Evolutionary conservation across 2,113 vertebrate genomes (phyloP).

Genomic region (Cercopithecus mona): DNA sequence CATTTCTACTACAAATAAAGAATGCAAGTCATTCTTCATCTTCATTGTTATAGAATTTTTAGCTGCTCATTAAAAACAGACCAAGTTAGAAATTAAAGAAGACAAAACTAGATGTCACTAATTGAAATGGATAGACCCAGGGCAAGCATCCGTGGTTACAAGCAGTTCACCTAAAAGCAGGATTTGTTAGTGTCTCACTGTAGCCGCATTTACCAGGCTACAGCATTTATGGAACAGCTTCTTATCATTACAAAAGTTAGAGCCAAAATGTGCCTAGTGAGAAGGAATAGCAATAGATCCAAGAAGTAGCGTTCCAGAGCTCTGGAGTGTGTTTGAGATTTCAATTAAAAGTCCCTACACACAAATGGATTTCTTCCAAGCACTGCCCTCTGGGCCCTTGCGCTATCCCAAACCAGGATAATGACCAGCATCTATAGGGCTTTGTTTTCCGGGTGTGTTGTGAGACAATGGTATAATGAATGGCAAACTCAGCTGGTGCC

Average conservation of each 20-base stretch:
- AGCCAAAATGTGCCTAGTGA: background rate
- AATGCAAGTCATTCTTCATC: slow-evolving; percentile 16
- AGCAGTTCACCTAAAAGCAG: background rate
- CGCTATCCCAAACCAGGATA: slow-evolving; percentile 32
- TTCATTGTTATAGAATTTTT: background rate
- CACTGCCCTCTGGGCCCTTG: background rate
- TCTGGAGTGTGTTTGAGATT: slow-evolving; percentile 45
- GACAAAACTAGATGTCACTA: background rate
- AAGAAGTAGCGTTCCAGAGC: slow-evolving; percentile 17
- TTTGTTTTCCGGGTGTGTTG: slow-evolving; percentile 44
- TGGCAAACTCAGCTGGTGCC: slow-evolving; percentile 58
- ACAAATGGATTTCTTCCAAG: slow-evolving; percentile 65
- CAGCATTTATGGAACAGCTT: background rate
- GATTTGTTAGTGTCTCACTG: background rate
- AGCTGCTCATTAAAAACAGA: background rate
- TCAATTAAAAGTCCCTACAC: slow-evolving; percentile 61
- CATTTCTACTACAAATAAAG: slow-evolving; percentile 25
- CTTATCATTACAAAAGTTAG: background rate
- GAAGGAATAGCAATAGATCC: background rate
- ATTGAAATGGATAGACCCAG: slow-evolving; percentile 5
- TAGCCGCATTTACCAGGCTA: background rate
- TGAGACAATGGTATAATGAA: slow-evolving; percentile 63
- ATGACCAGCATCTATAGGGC: background rate
- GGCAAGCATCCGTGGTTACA: background rate
- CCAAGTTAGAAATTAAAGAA: background rate